Conservation (phyloP, 2,888 invertebrate genomes). For the Campoplex capitator region DNA sequence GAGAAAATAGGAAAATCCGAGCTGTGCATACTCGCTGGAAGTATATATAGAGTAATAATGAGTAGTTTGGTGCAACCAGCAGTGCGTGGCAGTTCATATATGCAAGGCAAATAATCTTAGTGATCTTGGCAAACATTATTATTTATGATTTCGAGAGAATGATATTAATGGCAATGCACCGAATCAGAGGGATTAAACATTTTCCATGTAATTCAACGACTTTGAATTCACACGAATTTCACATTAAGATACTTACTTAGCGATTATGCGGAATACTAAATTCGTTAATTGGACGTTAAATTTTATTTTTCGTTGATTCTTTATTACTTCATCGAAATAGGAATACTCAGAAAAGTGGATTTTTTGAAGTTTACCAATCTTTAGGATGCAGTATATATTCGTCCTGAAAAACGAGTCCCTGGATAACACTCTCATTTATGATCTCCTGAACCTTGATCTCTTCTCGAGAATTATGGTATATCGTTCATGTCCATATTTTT, state of each 20-base stretch:
- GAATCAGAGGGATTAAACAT: not conserved
- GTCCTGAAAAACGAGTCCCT: not conserved
- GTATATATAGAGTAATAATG: not conserved
- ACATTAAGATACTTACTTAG: not conserved
- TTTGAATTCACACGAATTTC: not conserved
- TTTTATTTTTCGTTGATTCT: not conserved
- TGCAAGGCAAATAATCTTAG: not conserved
- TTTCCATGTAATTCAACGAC: not conserved
- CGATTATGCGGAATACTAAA: not conserved
- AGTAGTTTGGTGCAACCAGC: not conserved
- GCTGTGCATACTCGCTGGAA: not conserved
- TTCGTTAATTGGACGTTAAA: not conserved
- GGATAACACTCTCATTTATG: not conserved
- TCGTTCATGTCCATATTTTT: not conserved
- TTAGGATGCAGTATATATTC: not conserved
- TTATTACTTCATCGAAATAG: not conserved
- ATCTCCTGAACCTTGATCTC: not conserved
- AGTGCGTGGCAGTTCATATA: constrained; percentile 8
- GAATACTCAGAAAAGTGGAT: not conserved
- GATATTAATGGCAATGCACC: not conserved
- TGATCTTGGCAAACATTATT: constrained; percentile 10
- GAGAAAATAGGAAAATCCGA: constrained; percentile 2
- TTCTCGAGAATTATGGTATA: constrained; percentile 9
- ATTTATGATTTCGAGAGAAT: constrained; percentile 29
- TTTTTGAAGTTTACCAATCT: not conserved